phyloP scores from a whole-genome alignment of 2,888 invertebrate species.

The Drosophila kambysellisi region DNA sequence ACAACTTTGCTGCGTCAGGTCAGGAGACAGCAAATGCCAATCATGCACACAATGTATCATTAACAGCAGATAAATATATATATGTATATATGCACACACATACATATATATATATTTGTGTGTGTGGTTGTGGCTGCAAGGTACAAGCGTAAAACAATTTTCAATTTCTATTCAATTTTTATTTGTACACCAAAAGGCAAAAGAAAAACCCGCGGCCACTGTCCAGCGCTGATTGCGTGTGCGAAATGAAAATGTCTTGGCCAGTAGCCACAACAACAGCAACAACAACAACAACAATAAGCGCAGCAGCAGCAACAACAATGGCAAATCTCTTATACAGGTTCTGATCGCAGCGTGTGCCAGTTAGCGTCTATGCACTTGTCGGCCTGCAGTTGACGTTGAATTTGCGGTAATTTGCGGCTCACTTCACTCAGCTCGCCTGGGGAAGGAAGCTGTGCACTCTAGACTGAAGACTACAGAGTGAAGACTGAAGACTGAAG shows the following conservation, averaged over 20 bases:
- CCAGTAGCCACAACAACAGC: conserved; percentile 58
- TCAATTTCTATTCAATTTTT: conserved; percentile 78
- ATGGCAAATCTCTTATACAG: conserved; percentile 48
- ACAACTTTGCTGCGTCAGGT: conserved; percentile 69
- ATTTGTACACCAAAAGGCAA: conserved; percentile 53
- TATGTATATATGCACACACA: neutral
- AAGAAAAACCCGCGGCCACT: conserved; percentile 44
- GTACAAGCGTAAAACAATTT: conserved; percentile 68
- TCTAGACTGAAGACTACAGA: conserved; percentile 19
- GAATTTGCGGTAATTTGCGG: conserved; percentile 75
- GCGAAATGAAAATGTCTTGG: conserved; percentile 80
- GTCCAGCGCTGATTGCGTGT: conserved; percentile 60
- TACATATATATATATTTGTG: conserved; percentile 9
- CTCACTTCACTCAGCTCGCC: conserved; percentile 47
- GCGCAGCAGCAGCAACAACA: conserved; percentile 25
- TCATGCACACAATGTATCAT: conserved; percentile 66
- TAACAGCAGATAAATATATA: conserved; percentile 36
- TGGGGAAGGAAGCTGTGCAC: conserved; percentile 57
- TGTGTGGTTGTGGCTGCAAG: conserved; percentile 16
- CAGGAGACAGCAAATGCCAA: conserved; percentile 68
- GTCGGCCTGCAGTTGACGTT: conserved; percentile 71
- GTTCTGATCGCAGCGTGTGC: conserved; percentile 77
- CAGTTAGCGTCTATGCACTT: conserved; percentile 76
- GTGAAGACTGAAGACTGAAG: conserved; percentile 1
- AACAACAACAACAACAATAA: conserved; percentile 24